Evolutionary conservation across 2,113 vertebrate genomes (phyloP).

Genomic region (Myotis brandtii): DNA sequence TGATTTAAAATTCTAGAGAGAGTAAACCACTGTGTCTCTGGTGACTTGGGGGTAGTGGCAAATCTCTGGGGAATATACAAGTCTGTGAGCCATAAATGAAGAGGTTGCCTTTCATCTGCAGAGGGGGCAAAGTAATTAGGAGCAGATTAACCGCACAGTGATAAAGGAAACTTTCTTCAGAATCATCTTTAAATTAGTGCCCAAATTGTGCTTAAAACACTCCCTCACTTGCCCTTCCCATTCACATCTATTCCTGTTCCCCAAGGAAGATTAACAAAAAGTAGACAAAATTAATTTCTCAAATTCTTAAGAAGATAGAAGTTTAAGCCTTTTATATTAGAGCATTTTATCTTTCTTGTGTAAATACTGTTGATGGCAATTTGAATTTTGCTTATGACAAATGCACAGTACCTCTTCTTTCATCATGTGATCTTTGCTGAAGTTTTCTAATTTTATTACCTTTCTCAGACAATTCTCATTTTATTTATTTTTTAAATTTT

Average conservation of each 20-base stretch:
- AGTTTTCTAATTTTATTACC: not conserved
- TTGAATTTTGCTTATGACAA: conserved; percentile 50
- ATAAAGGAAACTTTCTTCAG: not conserved
- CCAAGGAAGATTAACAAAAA: not conserved
- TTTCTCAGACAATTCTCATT: not conserved
- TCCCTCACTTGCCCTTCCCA: not conserved
- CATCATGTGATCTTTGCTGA: not conserved
- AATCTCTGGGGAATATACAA: not conserved
- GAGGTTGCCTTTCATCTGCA: not conserved
- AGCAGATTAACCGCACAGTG: not conserved
- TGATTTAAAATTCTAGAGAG: not conserved
- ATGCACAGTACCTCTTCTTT: not conserved
- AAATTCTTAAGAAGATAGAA: conserved; percentile 4
- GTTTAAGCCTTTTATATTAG: not conserved
- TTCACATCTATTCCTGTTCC: not conserved
- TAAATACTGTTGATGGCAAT: not conserved
- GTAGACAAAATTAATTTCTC: not conserved
- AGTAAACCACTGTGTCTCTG: not conserved
- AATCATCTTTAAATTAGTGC: not conserved
- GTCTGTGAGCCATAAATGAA: not conserved
- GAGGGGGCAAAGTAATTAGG: not conserved
- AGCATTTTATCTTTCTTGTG: not conserved
- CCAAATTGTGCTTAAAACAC: not conserved
- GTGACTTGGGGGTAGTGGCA: not conserved
- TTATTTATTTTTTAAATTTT: not conserved